Evolutionary conservation across 2,113 vertebrate species (phyloP), one percentile per base, ranked within the genome.

Genomic region (Oncorhynchus gorbuscha): DNA sequence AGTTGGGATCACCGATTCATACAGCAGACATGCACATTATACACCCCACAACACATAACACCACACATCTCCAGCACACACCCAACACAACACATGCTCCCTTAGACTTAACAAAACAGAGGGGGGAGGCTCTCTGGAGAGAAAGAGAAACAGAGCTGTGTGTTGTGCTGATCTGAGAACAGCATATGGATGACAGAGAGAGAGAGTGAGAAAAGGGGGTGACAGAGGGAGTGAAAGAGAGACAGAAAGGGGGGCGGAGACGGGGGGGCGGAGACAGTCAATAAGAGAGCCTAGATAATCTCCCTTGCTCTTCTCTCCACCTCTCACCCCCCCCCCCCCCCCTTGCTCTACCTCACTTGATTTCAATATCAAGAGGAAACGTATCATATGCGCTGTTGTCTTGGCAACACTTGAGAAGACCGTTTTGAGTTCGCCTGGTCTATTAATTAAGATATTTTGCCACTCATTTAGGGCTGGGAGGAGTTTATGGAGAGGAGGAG

Each of bases 361-460:
- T 87, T 87, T 86, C 83, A 83, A 84, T 86, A 87, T 83, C 86
- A 82, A 79, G 76, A 69, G 77, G 76, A 81, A 89, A 87, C 78
- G 76, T 82, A 85, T 83, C 76, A 87, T 69, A 81, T 24, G 74
- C 79, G 16, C 55, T 71, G 79, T 82, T 84, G 83, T 83, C 81
- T 86, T 81, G 80, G 74, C 83, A 78, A 71, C 80, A 76, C 67
- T 72, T 74, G 81, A 76, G 77, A 83, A 79, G 75, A 70, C 75
- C 51, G 84, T 88, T 84, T 5, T 85, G 87, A 87, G 86, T 87
- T 84, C 84, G 80, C 81, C 8, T 65, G 67, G 72, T 84, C 75
- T 80, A 76, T 81, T 82, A 82, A 76, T 81, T 82, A 81, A 59
- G 30, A 82, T 66, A 69, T 62, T 77, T 77, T 75, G 70, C 61